Base-by-base conservation (phyloP, 2,888 invertebrate genomes). In the Drosophila incognita region DNA sequence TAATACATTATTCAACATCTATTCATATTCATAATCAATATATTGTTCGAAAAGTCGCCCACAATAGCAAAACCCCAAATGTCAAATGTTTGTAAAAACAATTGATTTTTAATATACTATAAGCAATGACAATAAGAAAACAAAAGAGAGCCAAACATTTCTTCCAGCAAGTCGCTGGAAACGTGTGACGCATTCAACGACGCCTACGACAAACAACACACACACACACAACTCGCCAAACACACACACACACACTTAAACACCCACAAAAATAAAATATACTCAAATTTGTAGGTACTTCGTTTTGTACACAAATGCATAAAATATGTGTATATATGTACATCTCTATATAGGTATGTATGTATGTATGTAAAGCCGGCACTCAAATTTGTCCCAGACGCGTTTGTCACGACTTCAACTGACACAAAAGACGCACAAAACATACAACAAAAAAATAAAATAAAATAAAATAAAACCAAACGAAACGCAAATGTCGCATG, bases 41-140 rank as follows among this genome's bases (percentile, higher is more conserved):
- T 11, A 57, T 36, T 76, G 63, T 62, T 36, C 49, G 27, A 56
- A 29, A 38, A 27, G 29, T 33, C 40, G 56, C 59, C 59, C 59
- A 70, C 57, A 29, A 49, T n/a, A 40, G n/a, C n/a, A 71, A 52
- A 36, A 46, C 38, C 57, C 31, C 60, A 83, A 83, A 83, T 83
- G 87, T 81, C 87, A 88, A 86, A 88, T 71, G 83, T 35, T 77
- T 72, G 67, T 67, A 59, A 54, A 88, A 72, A 78, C 79, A 84
- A 84, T 89, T 78, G 78, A 56, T 70, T 64, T 64, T 31, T 42
- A 75, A 86, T 72, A 68, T 74, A 68, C 68, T 56, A 74, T 61
- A 35, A 65, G 69, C 61, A 60, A 70, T 61, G 51, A 63, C 24
- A 52, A n/a, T 15, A 49, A n/a, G 3, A 33, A 53, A 33, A 40